Evolutionary conservation across 2,888 invertebrate genomes (phyloP), one percentile per base, ranked within the genome.

Genomic region (Agonum fuliginosum): DNA sequence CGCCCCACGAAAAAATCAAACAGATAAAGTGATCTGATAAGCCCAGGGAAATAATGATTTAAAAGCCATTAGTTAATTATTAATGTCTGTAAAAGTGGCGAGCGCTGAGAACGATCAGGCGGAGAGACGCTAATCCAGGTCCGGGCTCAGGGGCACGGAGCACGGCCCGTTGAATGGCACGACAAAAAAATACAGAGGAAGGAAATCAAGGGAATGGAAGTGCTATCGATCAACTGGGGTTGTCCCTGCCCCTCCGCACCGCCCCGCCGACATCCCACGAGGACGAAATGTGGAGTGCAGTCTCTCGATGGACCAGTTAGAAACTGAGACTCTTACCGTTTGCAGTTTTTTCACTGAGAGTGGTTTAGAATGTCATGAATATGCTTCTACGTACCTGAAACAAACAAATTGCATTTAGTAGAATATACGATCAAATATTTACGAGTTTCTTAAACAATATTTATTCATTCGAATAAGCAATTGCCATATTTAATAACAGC

Each of bases 11-110:
- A 74, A 74, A 62, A 65, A 70, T 70, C 43, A 67, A 65, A 74
- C 65, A 74, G 74, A 74, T 74, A 74, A 65, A 74, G 74, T 74
- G 74, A 74, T 74, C 34, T 30, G 74, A 74, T 74, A 74, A 73
- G 46, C 51, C 46, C 20, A 30, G 46, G 62, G 27, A 58, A 73
- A 46, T 62, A 74, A 74, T 74, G 74, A 74, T 74, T 74, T 74
- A 48, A 74, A 74, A 74, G 74, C 74, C 65, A 74, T 74, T 74
- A 74, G 74, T 65, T 74, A 74, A 74, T 74, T 74, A 74, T 74
- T 74, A 74, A 74, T 74, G 74, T 65, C 65, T 41, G 17, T 37
- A 41, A 74, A 65, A 74, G 74, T 65, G 65, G 62, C 22, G 17
- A 5, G 46, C 37, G 34, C 24, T 46, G 46, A 71, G 71, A 70